Conservation (phyloP, 2,113 vertebrate genomes). For the Paratilapia polleni region DNA sequence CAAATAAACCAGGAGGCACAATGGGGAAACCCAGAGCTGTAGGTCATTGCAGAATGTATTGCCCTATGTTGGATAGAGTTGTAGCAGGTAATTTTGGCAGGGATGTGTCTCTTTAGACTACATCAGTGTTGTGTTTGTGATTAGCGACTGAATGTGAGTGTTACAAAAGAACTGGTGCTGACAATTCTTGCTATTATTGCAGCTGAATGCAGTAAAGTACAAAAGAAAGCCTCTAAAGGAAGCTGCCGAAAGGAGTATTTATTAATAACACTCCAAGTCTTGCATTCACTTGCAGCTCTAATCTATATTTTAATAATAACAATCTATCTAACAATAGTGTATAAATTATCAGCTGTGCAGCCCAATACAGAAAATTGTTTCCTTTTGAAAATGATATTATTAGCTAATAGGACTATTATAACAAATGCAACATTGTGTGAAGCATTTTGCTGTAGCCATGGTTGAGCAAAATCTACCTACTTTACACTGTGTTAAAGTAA, state of each 20-base stretch:
- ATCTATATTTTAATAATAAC: not conserved
- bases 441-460: not conserved
- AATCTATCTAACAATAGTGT: not conserved
- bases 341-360: not conserved
- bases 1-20: not conserved
- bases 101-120: not conserved
- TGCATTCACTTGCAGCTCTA: not conserved
- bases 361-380: not conserved
- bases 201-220: not conserved
- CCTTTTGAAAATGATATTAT: not conserved
- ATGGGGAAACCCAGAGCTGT: not conserved
- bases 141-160: not conserved
- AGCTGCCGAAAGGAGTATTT: not conserved
- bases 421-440: not conserved
- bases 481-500: not conserved
- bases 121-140: slow-evolving; percentile 4
- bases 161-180: slow-evolving; percentile 1
- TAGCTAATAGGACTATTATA: not conserved
- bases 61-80: not conserved
- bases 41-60: not conserved
- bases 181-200: slow-evolving; percentile 12
- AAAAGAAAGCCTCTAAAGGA: not conserved
- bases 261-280: not conserved
- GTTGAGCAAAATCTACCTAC: not conserved
- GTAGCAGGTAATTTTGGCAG: slow-evolving; percentile 2